A percentile compares a stretch with the other conserved stretches of the same genome.
These are phyloP conservation scores for Corvus moneduloides DNA, from an alignment of 2,113 vertebrate genomes.

Conservation along the genomic window DNA sequence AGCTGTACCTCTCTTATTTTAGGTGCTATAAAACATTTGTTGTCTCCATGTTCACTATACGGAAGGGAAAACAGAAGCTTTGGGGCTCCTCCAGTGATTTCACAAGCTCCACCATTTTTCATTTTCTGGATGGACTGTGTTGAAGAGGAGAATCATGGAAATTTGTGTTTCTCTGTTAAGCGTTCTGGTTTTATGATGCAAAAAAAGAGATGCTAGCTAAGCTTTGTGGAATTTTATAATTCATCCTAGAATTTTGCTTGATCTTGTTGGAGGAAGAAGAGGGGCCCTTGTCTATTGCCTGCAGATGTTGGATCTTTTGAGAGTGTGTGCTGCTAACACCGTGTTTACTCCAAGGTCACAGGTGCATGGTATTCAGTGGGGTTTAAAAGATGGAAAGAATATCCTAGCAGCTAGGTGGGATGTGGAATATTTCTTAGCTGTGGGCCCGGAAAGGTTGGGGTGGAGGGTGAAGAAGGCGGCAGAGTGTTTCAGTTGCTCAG, in stretches of 20 bases:
- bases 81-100: neutral
- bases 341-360: neutral
- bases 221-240: neutral
- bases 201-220: neutral
- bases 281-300: neutral
- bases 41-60: neutral
- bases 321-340: neutral
- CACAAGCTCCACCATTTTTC: neutral
- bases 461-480: neutral
- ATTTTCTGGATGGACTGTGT: neutral
- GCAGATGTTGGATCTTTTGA: neutral
- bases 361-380: neutral
- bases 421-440: neutral
- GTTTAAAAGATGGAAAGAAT: neutral
- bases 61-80: neutral
- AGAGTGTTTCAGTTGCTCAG: slow-evolving; percentile 53
- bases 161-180: neutral
- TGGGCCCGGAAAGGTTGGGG: neutral
- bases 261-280: neutral
- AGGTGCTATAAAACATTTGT: neutral
- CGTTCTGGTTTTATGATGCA: neutral
- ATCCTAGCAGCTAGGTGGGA: neutral
- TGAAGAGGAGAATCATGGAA: neutral
- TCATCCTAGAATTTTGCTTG: neutral
- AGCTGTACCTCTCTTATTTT: neutral